phyloP scores from a whole-genome alignment of 1,140 invertebrate genomes.

The Papilio polytes region DNA sequence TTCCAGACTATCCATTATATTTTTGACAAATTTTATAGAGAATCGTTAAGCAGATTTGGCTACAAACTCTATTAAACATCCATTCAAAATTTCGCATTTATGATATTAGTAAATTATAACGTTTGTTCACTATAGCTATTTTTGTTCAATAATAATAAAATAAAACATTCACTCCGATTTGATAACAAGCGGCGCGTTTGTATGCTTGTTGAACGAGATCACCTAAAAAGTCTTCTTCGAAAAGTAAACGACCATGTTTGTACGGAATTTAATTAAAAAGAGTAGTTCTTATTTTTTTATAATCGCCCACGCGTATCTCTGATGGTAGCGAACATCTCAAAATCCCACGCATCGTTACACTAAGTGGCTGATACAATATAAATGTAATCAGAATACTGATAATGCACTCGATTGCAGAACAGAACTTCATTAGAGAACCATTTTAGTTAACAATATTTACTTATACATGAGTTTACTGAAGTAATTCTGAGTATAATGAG shows the following conservation, averaged over 20 bases:
- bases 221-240: slow-evolving; percentile 36
- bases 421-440: slow-evolving; percentile 7
- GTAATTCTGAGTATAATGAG: not conserved
- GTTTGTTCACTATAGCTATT: not conserved
- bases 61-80: too few species aligned
- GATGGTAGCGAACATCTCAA: slow-evolving; percentile 18
- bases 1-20: too few species aligned
- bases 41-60: too few species aligned
- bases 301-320: slow-evolving; percentile 31
- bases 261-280: slow-evolving; percentile 38
- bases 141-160: not conserved
- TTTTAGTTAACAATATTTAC: slow-evolving; percentile 8
- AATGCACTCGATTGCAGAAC: slow-evolving; percentile 28
- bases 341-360: slow-evolving; percentile 36
- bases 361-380: slow-evolving; percentile 31
- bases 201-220: slow-evolving; percentile 4
- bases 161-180: slow-evolving; percentile 2
- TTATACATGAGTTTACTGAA: not conserved
- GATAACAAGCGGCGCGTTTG: slow-evolving; percentile 28
- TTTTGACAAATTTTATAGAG: too few species aligned
- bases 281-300: slow-evolving; percentile 37
- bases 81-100: too few species aligned
- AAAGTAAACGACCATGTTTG: slow-evolving; percentile 33
- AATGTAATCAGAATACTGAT: slow-evolving; percentile 9
- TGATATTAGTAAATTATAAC: not conserved